Evolutionary conservation across 2,113 vertebrate species (phyloP).

Genomic region (Cephalopterus ornatus): DNA sequence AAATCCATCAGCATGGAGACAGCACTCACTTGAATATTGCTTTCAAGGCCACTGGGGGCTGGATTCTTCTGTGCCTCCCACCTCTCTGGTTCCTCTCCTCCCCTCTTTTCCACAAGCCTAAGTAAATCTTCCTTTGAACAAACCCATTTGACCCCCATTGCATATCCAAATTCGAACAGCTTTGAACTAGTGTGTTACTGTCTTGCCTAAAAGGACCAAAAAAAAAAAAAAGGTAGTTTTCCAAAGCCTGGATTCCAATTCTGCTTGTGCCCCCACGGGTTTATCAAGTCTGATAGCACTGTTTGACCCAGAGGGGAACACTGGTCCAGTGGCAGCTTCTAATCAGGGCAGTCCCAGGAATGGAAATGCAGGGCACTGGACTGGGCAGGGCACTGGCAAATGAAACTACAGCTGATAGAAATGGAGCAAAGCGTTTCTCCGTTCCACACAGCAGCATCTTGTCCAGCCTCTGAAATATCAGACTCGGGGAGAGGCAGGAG

Average conservation of each 20-base stretch:
- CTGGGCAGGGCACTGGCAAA: neutral
- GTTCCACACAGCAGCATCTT: neutral
- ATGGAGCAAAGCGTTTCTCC: neutral
- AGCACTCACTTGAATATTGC: conserved; percentile 42
- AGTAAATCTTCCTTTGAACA: conserved; percentile 13
- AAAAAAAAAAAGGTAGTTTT: neutral
- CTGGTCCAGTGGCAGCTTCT: neutral
- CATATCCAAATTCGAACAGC: neutral
- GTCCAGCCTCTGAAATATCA: neutral
- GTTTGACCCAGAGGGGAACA: neutral
- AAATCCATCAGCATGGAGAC: conserved; percentile 69
- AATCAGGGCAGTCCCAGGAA: neutral
- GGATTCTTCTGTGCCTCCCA: neutral
- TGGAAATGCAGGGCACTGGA: neutral
- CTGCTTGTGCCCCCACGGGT: neutral
- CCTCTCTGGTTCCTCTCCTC: neutral
- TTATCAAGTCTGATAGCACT: neutral
- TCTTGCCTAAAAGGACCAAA: neutral
- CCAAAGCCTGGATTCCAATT: neutral
- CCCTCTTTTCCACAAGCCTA: neutral
- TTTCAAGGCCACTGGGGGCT: conserved; percentile 61
- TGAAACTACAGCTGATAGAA: neutral
- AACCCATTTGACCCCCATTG: neutral
- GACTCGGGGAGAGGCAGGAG: neutral
- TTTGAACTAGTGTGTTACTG: neutral